Base-by-base conservation (phyloP, 2,888 invertebrate genomes). In the Epinotia ramella region DNA sequence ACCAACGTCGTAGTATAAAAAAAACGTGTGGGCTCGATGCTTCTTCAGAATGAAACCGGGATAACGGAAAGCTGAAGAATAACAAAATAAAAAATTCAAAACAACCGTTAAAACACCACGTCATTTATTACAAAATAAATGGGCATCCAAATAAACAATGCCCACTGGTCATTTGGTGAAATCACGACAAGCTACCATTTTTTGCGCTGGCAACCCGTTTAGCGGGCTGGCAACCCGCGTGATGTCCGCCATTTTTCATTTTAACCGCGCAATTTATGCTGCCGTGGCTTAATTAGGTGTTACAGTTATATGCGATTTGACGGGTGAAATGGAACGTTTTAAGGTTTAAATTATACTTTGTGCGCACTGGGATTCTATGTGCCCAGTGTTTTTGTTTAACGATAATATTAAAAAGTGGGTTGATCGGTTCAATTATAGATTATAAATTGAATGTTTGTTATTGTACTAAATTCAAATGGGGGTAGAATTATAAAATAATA, bases 191-290 rank as follows among this genome's bases (percentile, higher is more conserved):
- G 75, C 79, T 79, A 72, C 69, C 73, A 62, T 73, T 56, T 77
- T 78, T 78, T 77, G 77, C 78, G 44, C 62, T 44, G 64, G 67
- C 76, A 77, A 77, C 71, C 78, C 76, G 62, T 56, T 66, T 68
- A 73, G 24, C 53, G 49, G 9, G 44, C 68, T 69, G 59, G 73
- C 73, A 73, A 62, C 73, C 70, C 67, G 63, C 64, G 74, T 59
- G 57, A 73, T 73, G 76, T 64, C 56, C 74, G 73, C 77, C 69
- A 78, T 78, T 76, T 78, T 77, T 78, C 79, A 79, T 79, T 77
- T 77, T 74, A 75, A 76, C 77, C 70, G 74, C 46, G 64, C 75
- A 77, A 77, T 77, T 79, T 75, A 66, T 73, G 77, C 64, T 59
- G 67, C 57, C 59, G 70, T 40, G 53, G 78, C 57, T 77, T 79